Conservation (phyloP, 2,888 invertebrate genomes). For the Ormyrus pomaceus region DNA sequence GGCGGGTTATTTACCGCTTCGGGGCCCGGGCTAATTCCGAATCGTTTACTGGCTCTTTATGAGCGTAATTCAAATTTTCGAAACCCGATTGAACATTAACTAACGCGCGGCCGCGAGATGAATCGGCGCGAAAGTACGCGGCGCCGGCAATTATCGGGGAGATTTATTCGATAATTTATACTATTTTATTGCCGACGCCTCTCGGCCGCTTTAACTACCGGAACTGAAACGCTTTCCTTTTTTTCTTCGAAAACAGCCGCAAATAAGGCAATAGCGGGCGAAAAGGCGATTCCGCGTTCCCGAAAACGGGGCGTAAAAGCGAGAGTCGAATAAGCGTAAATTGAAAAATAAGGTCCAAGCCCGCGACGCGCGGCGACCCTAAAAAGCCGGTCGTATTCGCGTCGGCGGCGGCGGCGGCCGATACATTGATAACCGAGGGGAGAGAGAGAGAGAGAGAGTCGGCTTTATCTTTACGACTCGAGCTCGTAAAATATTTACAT, state of each 20-base stretch:
- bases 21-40: conserved; percentile 8
- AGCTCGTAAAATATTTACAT: conserved; percentile 67
- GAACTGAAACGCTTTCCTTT: neutral
- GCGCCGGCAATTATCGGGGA: too few relatives aligned
- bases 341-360: conserved; percentile 29
- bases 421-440: conserved; percentile 26
- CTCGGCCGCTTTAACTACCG: neutral
- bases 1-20: conserved; percentile 13
- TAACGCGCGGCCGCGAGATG: neutral
- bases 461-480: conserved; percentile 62
- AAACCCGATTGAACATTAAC: conserved; percentile 21
- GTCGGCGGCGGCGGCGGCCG: neutral
- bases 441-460: neutral
- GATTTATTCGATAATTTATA: too few relatives aligned
- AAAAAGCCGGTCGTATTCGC: conserved; percentile 26
- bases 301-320: neutral
- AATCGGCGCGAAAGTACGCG: neutral
- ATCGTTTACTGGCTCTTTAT: conserved; percentile 30
- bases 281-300: too few relatives aligned
- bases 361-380: conserved; percentile 4
- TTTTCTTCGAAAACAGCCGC: too few relatives aligned
- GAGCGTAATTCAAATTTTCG: conserved; percentile 19
- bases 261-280: too few relatives aligned
- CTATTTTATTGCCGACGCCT: too few relatives aligned
- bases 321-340: conserved; percentile 5